Evolutionary conservation across 2,888 invertebrate genomes (phyloP).

Genomic region (Himalopsyche tibetana): DNA sequence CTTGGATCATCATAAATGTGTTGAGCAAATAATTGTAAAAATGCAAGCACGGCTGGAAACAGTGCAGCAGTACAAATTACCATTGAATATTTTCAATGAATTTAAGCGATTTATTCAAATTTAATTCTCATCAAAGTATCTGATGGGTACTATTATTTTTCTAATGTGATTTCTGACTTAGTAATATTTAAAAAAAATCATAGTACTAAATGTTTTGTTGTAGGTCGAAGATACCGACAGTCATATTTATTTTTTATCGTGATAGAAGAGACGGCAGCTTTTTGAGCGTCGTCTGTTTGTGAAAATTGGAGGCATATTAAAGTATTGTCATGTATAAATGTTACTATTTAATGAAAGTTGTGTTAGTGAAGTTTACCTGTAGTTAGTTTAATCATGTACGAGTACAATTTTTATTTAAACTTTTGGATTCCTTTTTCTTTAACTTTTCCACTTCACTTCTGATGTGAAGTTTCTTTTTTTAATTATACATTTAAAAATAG

Average conservation of each 20-base stretch:
- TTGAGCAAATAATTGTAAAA: too few species aligned
- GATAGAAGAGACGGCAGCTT: not conserved
- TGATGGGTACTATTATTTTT: slow-evolving; percentile 15
- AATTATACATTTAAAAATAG: not conserved
- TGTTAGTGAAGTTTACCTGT: slow-evolving; percentile 55
- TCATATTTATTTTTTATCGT: slow-evolving; percentile 49
- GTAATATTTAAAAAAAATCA: slow-evolving; percentile 8
- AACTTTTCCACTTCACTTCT: not conserved
- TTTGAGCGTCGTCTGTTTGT: slow-evolving; percentile 40
- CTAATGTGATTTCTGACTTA: slow-evolving; percentile 14
- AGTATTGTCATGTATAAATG: slow-evolving; percentile 57
- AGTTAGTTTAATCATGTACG: slow-evolving; percentile 59
- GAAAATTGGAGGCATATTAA: slow-evolving; percentile 44
- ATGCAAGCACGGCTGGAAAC: not conserved
- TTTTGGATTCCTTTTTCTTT: not conserved
- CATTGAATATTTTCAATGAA: not conserved
- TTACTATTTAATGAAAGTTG: slow-evolving; percentile 57
- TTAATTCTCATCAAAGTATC: not conserved
- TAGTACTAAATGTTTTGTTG: slow-evolving; percentile 22
- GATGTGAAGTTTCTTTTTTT: not conserved
- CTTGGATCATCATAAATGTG: too few species aligned
- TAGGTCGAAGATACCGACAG: slow-evolving; percentile 39
- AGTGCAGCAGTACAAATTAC: not conserved
- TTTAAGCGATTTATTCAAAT: slow-evolving; percentile 5
- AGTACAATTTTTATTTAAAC: slow-evolving; percentile 47